A percentile compares a stretch with the other conserved stretches of the same genome.
Evolutionary conservation across 2,113 vertebrate genomes (phyloP).

Genomic region (Pseudopipra pipra): DNA sequence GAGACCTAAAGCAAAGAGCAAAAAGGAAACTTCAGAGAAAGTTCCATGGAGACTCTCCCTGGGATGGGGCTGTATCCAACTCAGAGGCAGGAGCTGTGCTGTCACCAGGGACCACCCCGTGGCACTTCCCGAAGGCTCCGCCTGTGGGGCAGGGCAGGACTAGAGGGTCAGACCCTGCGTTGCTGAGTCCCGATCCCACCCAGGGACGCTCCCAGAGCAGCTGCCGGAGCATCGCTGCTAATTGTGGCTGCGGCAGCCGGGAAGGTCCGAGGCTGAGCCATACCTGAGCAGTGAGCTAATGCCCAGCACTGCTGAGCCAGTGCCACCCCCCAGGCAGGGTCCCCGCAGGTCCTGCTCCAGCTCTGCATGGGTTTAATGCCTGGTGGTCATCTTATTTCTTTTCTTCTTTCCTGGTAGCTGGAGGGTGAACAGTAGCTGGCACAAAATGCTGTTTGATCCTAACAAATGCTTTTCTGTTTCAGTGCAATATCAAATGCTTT

Average conservation of each 20-base stretch:
- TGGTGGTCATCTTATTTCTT: background rate
- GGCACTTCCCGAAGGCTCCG: background rate
- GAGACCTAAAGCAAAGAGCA: background rate
- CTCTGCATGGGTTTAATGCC: background rate
- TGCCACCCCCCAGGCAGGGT: background rate
- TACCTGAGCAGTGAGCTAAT: background rate
- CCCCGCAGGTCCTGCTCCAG: fast-evolving
- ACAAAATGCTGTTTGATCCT: background rate
- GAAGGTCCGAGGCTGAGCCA: background rate
- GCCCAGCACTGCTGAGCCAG: background rate
- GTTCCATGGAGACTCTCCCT: fast-evolving
- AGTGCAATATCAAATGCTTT: background rate
- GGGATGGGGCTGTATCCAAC: background rate
- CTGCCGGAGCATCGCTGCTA: background rate
- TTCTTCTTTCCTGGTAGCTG: background rate
- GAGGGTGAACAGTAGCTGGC: background rate
- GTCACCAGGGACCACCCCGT: fast-evolving
- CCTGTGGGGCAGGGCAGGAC: background rate
- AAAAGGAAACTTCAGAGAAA: background rate
- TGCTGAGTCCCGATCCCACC: background rate
- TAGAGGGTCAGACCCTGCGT: fast-evolving
- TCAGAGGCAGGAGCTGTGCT: background rate
- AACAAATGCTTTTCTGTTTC: background rate
- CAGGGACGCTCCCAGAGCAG: background rate
- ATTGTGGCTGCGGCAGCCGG: background rate